Evolutionary conservation across 2,797 vertebrate species (phyloP).

Genomic region (Sphenodon punctatus): DNA sequence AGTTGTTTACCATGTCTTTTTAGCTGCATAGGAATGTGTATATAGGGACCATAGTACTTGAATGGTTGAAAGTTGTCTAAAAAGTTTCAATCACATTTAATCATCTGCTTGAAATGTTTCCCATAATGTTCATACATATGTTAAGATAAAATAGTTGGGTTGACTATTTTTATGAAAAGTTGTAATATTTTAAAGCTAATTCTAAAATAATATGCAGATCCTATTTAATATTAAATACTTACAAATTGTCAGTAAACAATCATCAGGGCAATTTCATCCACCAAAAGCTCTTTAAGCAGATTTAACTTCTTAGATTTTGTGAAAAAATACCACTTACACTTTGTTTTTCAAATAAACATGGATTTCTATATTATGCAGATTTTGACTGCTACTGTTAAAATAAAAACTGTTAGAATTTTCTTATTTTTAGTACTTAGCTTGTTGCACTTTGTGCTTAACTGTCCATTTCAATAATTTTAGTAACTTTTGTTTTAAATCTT

Average conservation of each 20-base stretch:
- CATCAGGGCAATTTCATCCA: slow-evolving; percentile 49
- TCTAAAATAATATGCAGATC: slow-evolving; percentile 44
- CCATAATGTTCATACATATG: slow-evolving; percentile 57
- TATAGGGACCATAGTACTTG: slow-evolving; percentile 75
- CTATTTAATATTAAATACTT: slow-evolving; percentile 57
- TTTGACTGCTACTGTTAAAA: slow-evolving; percentile 70
- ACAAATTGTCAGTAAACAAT: slow-evolving; percentile 58
- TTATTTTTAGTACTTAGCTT: slow-evolving; percentile 44
- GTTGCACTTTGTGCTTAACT: slow-evolving; percentile 50
- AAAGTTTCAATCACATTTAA: slow-evolving; percentile 53
- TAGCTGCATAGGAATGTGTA: slow-evolving; percentile 55
- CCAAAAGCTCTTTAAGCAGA: slow-evolving; percentile 53
- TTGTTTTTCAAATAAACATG: slow-evolving; percentile 66
- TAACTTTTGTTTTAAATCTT: neutral
- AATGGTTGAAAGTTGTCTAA: slow-evolving; percentile 58
- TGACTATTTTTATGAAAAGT: slow-evolving; percentile 68
- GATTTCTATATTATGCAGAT: slow-evolving; percentile 72
- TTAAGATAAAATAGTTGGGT: slow-evolving; percentile 63
- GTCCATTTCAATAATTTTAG: slow-evolving; percentile 22
- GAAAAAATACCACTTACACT: slow-evolving; percentile 57
- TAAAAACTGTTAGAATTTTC: slow-evolving; percentile 35
- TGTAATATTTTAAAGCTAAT: slow-evolving; percentile 46
- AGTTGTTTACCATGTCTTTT: slow-evolving; percentile 71
- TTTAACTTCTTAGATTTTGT: slow-evolving; percentile 68
- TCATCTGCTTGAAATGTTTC: slow-evolving; percentile 53